Percentiles rank a stretch among this genome's conserved stretches.
Evolutionary conservation across 2,113 vertebrate genomes (phyloP).

Genomic region (Odocoileus virginianus): DNA sequence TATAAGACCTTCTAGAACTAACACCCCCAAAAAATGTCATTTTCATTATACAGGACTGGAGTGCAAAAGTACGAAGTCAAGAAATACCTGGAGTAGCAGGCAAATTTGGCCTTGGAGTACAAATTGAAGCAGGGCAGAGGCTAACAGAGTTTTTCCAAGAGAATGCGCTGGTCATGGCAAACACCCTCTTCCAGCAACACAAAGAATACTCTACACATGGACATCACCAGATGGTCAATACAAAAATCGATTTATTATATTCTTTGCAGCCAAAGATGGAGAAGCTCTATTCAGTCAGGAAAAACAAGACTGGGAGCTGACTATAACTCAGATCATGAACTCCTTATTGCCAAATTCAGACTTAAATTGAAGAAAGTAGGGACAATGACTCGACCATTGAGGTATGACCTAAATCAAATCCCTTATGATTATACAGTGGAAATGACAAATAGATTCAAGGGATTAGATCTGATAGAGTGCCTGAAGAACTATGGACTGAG

Average conservation of each 20-base stretch:
- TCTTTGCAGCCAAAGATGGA: not conserved
- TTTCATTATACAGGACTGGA: not conserved
- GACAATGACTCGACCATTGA: not conserved
- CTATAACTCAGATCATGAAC: not conserved
- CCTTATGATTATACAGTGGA: not conserved
- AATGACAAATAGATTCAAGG: not conserved
- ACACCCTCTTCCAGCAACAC: not conserved
- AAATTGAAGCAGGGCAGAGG: not conserved
- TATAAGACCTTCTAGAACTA: not conserved
- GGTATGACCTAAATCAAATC: not conserved
- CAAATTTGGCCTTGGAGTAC: not conserved
- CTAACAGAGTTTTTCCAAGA: not conserved
- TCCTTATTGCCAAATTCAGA: not conserved
- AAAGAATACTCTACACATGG: not conserved
- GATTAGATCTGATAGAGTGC: not conserved
- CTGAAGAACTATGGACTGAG: not conserved
- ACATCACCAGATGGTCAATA: not conserved
- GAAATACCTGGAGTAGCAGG: not conserved
- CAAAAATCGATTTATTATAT: not conserved
- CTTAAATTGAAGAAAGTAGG: not conserved
- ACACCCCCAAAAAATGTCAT: not conserved
- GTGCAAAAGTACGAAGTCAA: not conserved
- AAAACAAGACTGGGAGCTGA: not conserved
- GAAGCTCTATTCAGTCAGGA: not conserved
- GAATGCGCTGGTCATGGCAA: not conserved